Conservation (phyloP, 1,140 invertebrate species). For the Drosophila santomea region DNA sequence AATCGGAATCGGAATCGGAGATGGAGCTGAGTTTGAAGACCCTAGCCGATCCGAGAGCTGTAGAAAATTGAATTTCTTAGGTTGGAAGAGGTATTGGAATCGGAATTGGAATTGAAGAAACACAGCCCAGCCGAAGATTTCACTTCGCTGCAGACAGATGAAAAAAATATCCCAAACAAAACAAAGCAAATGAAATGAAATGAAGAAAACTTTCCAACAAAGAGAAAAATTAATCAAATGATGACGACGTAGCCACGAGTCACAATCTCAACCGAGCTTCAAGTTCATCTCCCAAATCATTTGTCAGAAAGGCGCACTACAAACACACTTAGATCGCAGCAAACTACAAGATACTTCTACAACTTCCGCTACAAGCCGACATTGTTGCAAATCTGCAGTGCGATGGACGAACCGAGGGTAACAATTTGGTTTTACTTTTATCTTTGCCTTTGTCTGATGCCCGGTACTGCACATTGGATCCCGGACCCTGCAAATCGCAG, state of each 20-base stretch:
- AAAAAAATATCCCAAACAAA: conserved; percentile 27
- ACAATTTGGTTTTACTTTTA: conserved; percentile 54
- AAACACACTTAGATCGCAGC: conserved; percentile 21
- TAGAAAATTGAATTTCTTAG: conserved; percentile 70
- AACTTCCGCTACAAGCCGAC: conserved; percentile 74
- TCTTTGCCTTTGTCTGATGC: conserved; percentile 42
- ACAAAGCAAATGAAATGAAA: conserved; percentile 74
- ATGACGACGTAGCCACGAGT: conserved; percentile 64
- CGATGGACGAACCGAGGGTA: conserved; percentile 44
- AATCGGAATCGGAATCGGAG: conserved; percentile 30
- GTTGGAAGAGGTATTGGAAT: conserved; percentile 43
- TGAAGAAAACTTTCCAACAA: conserved; percentile 65
- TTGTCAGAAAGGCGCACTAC: conserved; percentile 14
- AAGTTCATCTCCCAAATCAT: conserved; percentile 67
- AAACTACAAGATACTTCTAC: conserved; percentile 54
- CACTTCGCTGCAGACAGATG: conserved; percentile 66
- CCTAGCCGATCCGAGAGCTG: conserved; percentile 71
- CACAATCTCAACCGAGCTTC: conserved; percentile 63
- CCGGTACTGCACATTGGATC: conserved; percentile 57
- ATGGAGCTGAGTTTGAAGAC: conserved; percentile 38
- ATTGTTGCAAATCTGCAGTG: conserved; percentile 73
- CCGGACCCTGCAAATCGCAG: conserved; percentile 10
- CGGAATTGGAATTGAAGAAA: conserved; percentile 50
- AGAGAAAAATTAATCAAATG: conserved; percentile 77
- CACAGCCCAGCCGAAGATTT: conserved; percentile 65